A percentile compares a stretch with the other conserved stretches of the same genome.
phyloP scores from a whole-genome alignment of 2,113 vertebrate genomes.

The Pelobates fuscus region DNA sequence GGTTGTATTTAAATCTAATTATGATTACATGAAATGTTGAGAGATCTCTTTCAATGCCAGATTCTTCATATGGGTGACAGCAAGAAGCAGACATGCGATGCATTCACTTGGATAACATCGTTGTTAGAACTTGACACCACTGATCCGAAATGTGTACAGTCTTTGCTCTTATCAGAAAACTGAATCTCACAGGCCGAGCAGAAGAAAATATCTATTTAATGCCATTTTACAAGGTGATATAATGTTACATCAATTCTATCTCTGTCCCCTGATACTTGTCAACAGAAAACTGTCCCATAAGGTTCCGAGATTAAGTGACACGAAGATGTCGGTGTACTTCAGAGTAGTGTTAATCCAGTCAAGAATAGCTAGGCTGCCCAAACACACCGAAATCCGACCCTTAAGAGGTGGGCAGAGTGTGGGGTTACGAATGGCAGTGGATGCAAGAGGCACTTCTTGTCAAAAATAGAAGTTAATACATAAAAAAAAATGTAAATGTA shows the following conservation, averaged over 20 bases:
- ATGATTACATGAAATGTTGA: too few relatives aligned
- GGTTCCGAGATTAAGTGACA: slow-evolving; percentile 44
- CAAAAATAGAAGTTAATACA: too few relatives aligned
- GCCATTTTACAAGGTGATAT: slow-evolving; percentile 16
- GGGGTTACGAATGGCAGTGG: too few relatives aligned
- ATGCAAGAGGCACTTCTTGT: too few relatives aligned
- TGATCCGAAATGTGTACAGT: too few relatives aligned
- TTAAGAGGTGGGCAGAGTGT: background rate
- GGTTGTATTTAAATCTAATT: too few relatives aligned
- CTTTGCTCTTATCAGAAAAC: background rate
- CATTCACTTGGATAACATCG: too few relatives aligned
- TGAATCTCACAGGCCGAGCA: background rate
- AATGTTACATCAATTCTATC: slow-evolving; percentile 19
- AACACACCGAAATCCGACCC: slow-evolving; percentile 3
- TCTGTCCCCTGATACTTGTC: background rate
- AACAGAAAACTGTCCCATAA: slow-evolving; percentile 19
- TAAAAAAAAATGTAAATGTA: too few relatives aligned
- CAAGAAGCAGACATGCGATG: too few relatives aligned
- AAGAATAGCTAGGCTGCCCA: slow-evolving; percentile 36
- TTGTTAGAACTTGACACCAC: too few relatives aligned
- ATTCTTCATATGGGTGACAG: too few relatives aligned
- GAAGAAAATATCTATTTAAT: slow-evolving; percentile 23
- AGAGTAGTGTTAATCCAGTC: slow-evolving; percentile 43
- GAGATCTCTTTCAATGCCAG: too few relatives aligned
- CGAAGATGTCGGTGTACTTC: slow-evolving; percentile 25